Percentiles rank a stretch among this genome's conserved stretches.
These are phyloP conservation scores for Cheiracanthium punctorium DNA, from an alignment of 2,888 invertebrate genomes.

Conservation along the genomic window DNA sequence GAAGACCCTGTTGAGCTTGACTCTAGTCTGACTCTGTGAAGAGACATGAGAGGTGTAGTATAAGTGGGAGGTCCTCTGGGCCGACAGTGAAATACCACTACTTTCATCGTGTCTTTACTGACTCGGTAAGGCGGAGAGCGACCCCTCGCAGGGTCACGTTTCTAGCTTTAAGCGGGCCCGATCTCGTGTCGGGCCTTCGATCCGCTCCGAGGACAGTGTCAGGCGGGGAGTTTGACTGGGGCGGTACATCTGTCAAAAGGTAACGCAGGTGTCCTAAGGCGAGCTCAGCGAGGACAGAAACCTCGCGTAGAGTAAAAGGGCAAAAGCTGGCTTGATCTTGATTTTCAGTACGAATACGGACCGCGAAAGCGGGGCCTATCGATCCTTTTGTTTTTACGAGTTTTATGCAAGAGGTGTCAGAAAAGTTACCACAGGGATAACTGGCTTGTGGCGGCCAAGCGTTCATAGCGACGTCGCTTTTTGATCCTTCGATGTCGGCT, in stretches of 20 bases:
- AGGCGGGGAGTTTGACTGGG: slow-evolving; percentile 83
- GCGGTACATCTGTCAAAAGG: slow-evolving; percentile 82
- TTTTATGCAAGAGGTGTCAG: slow-evolving; percentile 76
- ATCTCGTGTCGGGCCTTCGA: too few relatives aligned
- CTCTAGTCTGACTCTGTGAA: too few relatives aligned
- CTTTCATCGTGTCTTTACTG: slow-evolving; percentile 80
- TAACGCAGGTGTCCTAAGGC: slow-evolving; percentile 82
- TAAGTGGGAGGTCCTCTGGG: too few relatives aligned
- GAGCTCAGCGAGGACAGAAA: slow-evolving; percentile 83
- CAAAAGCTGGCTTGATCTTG: slow-evolving; percentile 81
- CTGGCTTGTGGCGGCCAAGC: slow-evolving; percentile 76
- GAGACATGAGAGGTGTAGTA: too few relatives aligned
- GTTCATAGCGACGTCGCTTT: too few relatives aligned
- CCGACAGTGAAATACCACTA: slow-evolving; percentile 81
- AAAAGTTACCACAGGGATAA: slow-evolving; percentile 76
- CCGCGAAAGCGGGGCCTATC: slow-evolving; percentile 82
- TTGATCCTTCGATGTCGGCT: too few relatives aligned
- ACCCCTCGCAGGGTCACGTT: too few relatives aligned
- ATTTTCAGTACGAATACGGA: slow-evolving; percentile 79
- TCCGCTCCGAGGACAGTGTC: too few relatives aligned
- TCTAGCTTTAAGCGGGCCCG: too few relatives aligned
- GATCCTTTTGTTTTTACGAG: slow-evolving; percentile 80
- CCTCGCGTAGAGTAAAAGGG: slow-evolving; percentile 84
- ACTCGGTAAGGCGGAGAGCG: slow-evolving; percentile 78
- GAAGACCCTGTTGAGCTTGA: too few relatives aligned